Percentiles rank a stretch among this genome's conserved stretches.
These are phyloP conservation scores for Cephus rjabovi DNA, from an alignment of 2,888 invertebrate species.

Conservation along the genomic window DNA sequence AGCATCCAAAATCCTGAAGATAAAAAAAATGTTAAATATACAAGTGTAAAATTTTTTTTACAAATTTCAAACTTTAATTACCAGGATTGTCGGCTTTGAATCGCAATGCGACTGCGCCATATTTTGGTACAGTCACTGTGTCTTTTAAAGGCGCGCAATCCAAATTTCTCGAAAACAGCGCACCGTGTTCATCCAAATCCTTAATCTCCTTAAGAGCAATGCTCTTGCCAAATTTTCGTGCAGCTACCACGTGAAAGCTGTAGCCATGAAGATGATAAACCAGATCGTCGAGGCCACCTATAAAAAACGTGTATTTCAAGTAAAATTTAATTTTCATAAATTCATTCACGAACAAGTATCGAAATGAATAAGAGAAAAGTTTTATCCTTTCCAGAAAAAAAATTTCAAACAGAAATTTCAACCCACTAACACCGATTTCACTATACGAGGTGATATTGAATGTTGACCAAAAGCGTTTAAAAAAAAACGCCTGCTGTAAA, in stretches of 20 bases:
- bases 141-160: conserved; percentile 77
- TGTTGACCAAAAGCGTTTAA: not conserved
- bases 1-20: conserved; percentile 81
- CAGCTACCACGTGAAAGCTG: conserved; percentile 77
- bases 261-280: conserved; percentile 84
- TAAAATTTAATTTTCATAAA: not conserved
- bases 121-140: conserved; percentile 79
- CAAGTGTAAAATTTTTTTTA: not conserved
- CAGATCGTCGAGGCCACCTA: conserved; percentile 75
- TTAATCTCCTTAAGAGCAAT: conserved; percentile 70
- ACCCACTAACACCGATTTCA: not conserved
- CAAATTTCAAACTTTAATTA: conserved; percentile 47
- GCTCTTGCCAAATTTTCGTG: conserved; percentile 69
- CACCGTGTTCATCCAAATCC: conserved; percentile 71
- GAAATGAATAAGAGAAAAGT: not conserved
- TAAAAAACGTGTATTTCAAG: conserved; percentile 47
- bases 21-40: conserved; percentile 16
- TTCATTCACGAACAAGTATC: not conserved
- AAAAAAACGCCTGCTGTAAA: not conserved
- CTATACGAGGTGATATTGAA: not conserved
- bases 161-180: conserved; percentile 72
- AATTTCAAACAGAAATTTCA: not conserved
- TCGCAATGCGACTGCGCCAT: conserved; percentile 77
- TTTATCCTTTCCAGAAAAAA: not conserved
- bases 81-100: conserved; percentile 83